Base-by-base conservation (phyloP, 1,140 invertebrate species). In the Triops cancriformis region DNA sequence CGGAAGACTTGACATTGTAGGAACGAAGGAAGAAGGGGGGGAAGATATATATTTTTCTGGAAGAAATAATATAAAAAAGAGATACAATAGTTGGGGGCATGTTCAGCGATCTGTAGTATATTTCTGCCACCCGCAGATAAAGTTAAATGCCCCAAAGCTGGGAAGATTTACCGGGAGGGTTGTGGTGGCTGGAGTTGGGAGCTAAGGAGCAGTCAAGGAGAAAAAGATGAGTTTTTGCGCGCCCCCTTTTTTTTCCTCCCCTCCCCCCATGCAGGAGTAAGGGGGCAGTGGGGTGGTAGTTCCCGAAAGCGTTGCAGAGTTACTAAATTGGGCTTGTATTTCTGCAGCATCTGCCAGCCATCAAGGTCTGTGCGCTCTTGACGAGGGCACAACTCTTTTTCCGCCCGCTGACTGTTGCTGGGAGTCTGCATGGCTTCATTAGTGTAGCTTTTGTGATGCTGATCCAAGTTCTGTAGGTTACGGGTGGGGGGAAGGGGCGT, bases 271-370 rank as follows among this genome's bases (percentile, higher is more conserved):
- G 31, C 2, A 37, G 31, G 31, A n/a, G 31, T 37, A 23, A 64
- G 18, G 51, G 18, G 6, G 14, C 18, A n/a, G n/a, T 14, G 51
- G 51, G 51, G 51, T 64, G 7, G 31, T 37, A 4, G 2, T 2
- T 64, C 14, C 7, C 18, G 23, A 64, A 23, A 64, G 51, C 51
- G 51, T 64, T 64, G 51, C 51, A n/a, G 51, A 64, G 51, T 64
- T 64, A 64, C 51, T 64, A 23, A 45, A 45, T 64, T 64, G 51
- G 51, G 51, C 51, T 64, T 64, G 51, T 64, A 64, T 64, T 64
- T 64, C 51, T 64, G 51, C 51, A 64, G 51, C 51, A 64, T 64
- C 51, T 64, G 51, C 51, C 51, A 64, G 51, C 51, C 51, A 64
- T 64, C 51, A 64, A 64, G n/a, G 3, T 23, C 51, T 23, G 5